A percentile compares a stretch with the other conserved stretches of the same genome.
Evolutionary conservation across 2,113 vertebrate species (phyloP).

Genomic region (Sisor rabdophorus): DNA sequence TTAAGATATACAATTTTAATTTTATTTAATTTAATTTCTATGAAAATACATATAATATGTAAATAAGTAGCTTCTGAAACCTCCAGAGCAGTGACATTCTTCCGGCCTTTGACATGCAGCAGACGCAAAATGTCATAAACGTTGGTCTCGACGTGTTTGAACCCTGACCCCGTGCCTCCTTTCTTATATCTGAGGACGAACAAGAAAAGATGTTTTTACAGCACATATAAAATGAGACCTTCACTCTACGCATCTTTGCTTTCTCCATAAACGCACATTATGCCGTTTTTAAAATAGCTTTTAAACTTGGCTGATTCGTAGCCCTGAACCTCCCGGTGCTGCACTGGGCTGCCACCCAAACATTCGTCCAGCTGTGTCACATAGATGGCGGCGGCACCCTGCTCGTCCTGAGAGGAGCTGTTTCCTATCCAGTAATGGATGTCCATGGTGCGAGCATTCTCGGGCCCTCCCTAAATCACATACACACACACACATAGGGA

Average conservation of each 20-base stretch:
- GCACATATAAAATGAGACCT: background rate
- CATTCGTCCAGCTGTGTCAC: conserved; percentile 76
- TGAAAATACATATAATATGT: background rate
- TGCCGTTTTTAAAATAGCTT: conserved; percentile 82
- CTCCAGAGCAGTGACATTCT: conserved; percentile 80
- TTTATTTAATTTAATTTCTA: background rate
- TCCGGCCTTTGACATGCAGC: conserved; percentile 83
- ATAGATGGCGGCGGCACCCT: conserved; percentile 76
- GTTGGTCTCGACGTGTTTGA: conserved; percentile 84
- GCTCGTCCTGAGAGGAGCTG: conserved; percentile 80
- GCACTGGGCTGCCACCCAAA: conserved; percentile 73
- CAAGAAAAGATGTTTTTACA: background rate
- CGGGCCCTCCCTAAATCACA: conserved; percentile 64
- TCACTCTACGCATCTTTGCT: background rate
- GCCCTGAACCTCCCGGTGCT: conserved; percentile 82
- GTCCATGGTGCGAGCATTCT: conserved; percentile 59
- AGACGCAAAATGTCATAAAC: conserved; percentile 80
- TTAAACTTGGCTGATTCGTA: conserved; percentile 77
- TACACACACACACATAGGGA: background rate
- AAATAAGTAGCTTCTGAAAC: conserved; percentile 57
- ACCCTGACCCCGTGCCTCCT: conserved; percentile 83
- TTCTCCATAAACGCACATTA: conserved; percentile 75
- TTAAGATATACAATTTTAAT: background rate
- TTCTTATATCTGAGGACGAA: conserved; percentile 80
- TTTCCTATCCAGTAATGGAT: conserved; percentile 86